Evolutionary conservation across 2,888 invertebrate species (phyloP).

Genomic region (Lagria hirta): DNA sequence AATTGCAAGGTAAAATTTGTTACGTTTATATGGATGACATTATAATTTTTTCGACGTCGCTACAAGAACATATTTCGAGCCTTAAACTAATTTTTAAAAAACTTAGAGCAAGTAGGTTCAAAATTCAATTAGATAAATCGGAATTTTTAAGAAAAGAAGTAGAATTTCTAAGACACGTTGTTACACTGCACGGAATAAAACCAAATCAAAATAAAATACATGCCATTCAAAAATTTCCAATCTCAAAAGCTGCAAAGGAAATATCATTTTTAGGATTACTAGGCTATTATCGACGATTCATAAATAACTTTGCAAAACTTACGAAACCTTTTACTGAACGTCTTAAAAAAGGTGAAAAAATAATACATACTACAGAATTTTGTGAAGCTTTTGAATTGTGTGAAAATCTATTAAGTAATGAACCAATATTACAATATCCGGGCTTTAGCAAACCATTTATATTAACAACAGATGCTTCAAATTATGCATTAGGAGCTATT

Average conservation of each 20-base stretch:
- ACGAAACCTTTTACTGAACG: too few relatives aligned
- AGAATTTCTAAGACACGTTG: slow-evolving; percentile 26
- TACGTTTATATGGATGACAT: slow-evolving; percentile 37
- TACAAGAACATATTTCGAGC: slow-evolving; percentile 30
- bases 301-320: too few relatives aligned
- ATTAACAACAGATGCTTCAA: slow-evolving; percentile 34
- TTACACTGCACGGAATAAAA: slow-evolving; percentile 27
- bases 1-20: slow-evolving; percentile 28
- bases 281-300: slow-evolving; percentile 31
- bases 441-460: slow-evolving; percentile 34
- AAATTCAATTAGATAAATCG: slow-evolving; percentile 30
- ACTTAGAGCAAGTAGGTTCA: too few relatives aligned
- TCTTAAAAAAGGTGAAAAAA: slow-evolving; percentile 31
- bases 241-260: slow-evolving; percentile 27
- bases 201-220: slow-evolving; percentile 30
- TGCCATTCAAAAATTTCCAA: slow-evolving; percentile 25
- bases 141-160: slow-evolving; percentile 30
- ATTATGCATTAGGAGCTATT: slow-evolving; percentile 32
- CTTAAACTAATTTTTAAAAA: too few relatives aligned
- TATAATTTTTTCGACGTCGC: slow-evolving; percentile 22
- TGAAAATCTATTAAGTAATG: too few relatives aligned
- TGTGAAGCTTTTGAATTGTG: too few relatives aligned
- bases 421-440: slow-evolving; percentile 32
- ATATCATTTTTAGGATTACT: slow-evolving; percentile 28
- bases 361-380: too few relatives aligned